Conservation (phyloP, 1,140 invertebrate genomes). For the Proctacanthus coquilletti region DNA sequence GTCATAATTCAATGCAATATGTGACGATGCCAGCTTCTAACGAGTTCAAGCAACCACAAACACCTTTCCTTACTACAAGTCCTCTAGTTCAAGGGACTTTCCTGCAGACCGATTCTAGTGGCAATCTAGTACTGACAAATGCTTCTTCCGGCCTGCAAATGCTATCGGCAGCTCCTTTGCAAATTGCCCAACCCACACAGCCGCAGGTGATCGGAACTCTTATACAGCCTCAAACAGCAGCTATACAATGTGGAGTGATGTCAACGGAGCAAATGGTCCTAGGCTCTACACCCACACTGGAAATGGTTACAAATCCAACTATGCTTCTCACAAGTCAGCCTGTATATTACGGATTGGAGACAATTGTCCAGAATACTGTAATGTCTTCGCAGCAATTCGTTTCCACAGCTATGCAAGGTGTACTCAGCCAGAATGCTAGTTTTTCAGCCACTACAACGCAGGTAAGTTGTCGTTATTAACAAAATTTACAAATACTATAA, state of each 20-base stretch:
- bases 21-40: constrained; percentile 20
- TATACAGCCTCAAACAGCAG: constrained; percentile 42
- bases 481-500: too few relatives aligned
- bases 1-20: too few relatives aligned
- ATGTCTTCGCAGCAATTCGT: constrained; percentile 73
- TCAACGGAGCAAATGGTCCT: constrained; percentile 42
- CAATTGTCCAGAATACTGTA: constrained; percentile 69
- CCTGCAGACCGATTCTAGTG: constrained; percentile 25
- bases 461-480: constrained; percentile 16
- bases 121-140: constrained; percentile 22
- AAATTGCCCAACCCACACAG: constrained; percentile 8
- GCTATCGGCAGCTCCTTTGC: constrained; percentile 10
- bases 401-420: constrained; percentile 56
- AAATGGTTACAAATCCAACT: constrained; percentile 51
- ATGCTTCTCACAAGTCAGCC: constrained; percentile 54
- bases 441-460: constrained; percentile 67
- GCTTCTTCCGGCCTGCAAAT: constrained; percentile 18
- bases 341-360: constrained; percentile 65
- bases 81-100: constrained; percentile 14
- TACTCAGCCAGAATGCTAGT: constrained; percentile 57
- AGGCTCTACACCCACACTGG: constrained; percentile 47
- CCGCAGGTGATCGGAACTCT: constrained; percentile 37
- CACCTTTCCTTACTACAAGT: constrained; percentile 10
- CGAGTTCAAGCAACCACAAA: constrained; percentile 20
- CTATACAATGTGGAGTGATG: constrained; percentile 38